Base-by-base conservation (phyloP, 2,888 invertebrate species). In the Drosophila borealis region DNA sequence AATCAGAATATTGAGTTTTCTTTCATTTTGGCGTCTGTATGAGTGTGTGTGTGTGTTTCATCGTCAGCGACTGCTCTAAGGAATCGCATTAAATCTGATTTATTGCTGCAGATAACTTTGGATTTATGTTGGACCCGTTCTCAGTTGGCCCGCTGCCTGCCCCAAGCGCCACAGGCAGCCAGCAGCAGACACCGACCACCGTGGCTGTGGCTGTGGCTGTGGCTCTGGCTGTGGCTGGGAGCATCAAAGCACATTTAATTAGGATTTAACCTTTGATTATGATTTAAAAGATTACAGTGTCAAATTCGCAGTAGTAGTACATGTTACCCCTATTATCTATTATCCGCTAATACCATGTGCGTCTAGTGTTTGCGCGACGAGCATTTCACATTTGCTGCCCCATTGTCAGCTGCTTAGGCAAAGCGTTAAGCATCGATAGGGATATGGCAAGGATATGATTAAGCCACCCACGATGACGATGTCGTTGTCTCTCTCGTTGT, bases 31-130 rank as follows among this genome's bases (percentile, higher is more conserved):
- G 39, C 34, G 17, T 34, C 8, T 49, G 13, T 19, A 33, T 48
- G 5, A 13, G 42, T 36, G 36, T 44, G 44, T 21, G 44, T 25
- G 37, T 21, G 45, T 33, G 50, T 48, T 48, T 44, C 51, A 48
- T 46, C 61, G 61, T 51, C 37, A 17, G 21, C 51, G 67, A 41
- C 54, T 79, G 55, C 57, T 45, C 63, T 59, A 71, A 70, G 71
- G 59, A 74, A 77, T 70, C 73, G 74, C 81, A 85, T 81, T 85
- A 85, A 86, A 86, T 72, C 81, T 84, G 87, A 85, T 85, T 85
- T 85, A 85, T 85, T 84, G 73, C 72, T 68, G 71, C 74, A 87
- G 85, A 87, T 87, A 85, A 84, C 69, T 75, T 80, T 80, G 80
- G 70, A 81, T 86, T 86, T 86, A 84, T 86, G 83, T 74, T 61